Conservation (phyloP, 2,888 invertebrate species). For the Unio delphinus region DNA sequence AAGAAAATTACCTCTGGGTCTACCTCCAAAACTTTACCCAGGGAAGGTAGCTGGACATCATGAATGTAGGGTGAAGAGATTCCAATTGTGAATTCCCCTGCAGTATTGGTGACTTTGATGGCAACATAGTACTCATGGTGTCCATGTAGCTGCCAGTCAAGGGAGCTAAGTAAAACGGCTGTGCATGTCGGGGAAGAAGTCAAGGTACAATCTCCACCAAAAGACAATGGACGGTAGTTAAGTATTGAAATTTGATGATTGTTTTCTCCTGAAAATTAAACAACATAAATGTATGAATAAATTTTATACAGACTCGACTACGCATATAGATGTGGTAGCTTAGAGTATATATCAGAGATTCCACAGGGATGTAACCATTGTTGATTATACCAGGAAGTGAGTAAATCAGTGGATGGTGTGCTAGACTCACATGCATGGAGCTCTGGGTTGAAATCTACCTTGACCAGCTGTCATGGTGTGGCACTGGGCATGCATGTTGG, state of each 20-base stretch:
- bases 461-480: no score
- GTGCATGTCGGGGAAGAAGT: constrained; percentile 17
- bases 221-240: constrained; percentile 6
- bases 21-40: constrained; percentile 34
- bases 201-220: constrained; percentile 18
- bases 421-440: no score
- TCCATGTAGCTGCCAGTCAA: constrained; percentile 32
- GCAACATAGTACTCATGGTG: constrained; percentile 32
- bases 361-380: no score
- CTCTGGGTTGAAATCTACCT: no score
- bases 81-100: constrained; percentile 19
- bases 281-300: no score
- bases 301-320: no score
- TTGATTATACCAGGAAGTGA: no score
- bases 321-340: no score
- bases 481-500: no score
- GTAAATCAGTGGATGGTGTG: no score
- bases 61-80: constrained; percentile 30
- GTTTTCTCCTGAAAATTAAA: constrained; percentile 4
- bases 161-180: constrained; percentile 11
- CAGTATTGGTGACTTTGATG: constrained; percentile 34
- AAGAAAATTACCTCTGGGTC: constrained; percentile 3
- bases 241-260: constrained; percentile 5
- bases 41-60: constrained; percentile 27
- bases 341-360: no score